phyloP scores from a whole-genome alignment of 2,888 invertebrate genomes.

The Melikaiella ostensackeni region DNA sequence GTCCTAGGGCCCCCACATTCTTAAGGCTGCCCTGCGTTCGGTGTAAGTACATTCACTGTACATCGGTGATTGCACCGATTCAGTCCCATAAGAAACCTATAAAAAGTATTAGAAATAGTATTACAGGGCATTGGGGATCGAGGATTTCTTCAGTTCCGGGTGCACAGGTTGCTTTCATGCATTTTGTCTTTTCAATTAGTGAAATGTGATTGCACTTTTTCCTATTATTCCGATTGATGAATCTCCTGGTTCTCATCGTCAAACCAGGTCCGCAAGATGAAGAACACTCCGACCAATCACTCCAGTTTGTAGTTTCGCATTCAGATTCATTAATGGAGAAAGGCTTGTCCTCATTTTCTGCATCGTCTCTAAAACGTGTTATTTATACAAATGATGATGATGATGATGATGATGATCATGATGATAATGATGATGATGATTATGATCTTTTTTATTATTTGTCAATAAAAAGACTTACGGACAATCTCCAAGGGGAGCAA shows the following conservation, averaged over 20 bases:
- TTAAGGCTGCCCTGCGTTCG: too few species aligned
- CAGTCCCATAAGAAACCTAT: background rate
- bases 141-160: constrained; percentile 79
- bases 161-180: constrained; percentile 85
- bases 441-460: background rate
- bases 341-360: constrained; percentile 72
- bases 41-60: too few species aligned
- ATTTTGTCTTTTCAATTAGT: constrained; percentile 88
- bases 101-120: background rate
- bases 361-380: constrained; percentile 59
- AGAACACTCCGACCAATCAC: constrained; percentile 91
- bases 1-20: too few species aligned
- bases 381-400: constrained; percentile 24
- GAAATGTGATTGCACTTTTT: constrained; percentile 90
- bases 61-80: too few species aligned
- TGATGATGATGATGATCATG: background rate
- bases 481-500: constrained; percentile 86
- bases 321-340: constrained; percentile 76
- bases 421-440: constrained; percentile 34
- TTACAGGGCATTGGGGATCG: constrained; percentile 81
- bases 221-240: constrained; percentile 83
- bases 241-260: constrained; percentile 86
- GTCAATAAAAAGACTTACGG: constrained; percentile 79
- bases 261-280: constrained; percentile 90
- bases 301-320: constrained; percentile 87